These are phyloP conservation scores for Pardalotus punctatus DNA, from an alignment of 2,113 vertebrate species.

Conservation along the genomic window DNA sequence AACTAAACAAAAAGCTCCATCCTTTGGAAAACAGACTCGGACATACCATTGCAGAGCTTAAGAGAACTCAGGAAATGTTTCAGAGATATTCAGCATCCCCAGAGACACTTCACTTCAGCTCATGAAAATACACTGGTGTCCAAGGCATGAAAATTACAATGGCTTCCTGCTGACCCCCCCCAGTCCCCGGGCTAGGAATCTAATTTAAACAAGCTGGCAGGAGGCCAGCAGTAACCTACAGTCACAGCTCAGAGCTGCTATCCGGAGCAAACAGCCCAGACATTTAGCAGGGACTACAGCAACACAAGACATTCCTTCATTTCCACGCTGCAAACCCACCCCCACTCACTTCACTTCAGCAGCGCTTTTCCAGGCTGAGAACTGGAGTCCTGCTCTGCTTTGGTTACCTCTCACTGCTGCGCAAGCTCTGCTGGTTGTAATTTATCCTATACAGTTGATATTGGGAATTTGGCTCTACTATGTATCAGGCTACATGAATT, in stretches of 20 bases:
- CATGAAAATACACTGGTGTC: slow-evolving; percentile 73
- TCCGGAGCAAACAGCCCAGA: background rate
- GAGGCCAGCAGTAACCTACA: slow-evolving; percentile 52
- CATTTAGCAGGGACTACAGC: background rate
- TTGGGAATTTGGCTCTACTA: background rate
- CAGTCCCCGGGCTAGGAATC: background rate
- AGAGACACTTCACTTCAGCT: slow-evolving; percentile 71
- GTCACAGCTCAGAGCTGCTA: slow-evolving; percentile 12
- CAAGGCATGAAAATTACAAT: slow-evolving; percentile 70
- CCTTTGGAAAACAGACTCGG: slow-evolving; percentile 61
- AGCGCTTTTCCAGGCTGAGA: background rate
- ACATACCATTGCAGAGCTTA: slow-evolving; percentile 63
- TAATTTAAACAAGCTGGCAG: slow-evolving; percentile 78
- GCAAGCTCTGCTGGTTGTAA: background rate
- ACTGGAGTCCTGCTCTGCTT: background rate
- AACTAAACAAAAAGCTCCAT: slow-evolving; percentile 66
- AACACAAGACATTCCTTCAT: slow-evolving; percentile 26
- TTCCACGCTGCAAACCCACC: background rate
- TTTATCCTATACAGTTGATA: background rate
- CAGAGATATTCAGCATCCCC: slow-evolving; percentile 70
- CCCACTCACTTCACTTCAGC: background rate
- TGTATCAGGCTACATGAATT: background rate
- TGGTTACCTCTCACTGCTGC: background rate
- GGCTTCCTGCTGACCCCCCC: slow-evolving; percentile 65
- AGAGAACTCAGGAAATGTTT: slow-evolving; percentile 80